phyloP scores from a whole-genome alignment of 2,888 invertebrate species.

The Acanthosepion pharaonis region DNA sequence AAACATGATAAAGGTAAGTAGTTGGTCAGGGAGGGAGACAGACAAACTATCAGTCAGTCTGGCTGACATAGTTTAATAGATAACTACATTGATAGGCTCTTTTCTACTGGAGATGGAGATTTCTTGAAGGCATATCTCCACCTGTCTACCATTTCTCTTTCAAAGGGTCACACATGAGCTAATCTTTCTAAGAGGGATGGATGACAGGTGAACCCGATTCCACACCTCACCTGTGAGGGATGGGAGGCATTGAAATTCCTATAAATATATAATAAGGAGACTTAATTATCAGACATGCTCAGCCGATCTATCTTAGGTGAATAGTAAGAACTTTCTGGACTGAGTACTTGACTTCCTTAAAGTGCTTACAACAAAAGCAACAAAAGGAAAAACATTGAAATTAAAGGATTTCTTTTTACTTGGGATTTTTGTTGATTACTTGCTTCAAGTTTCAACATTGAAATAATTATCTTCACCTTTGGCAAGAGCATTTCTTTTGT shows the following conservation, averaged over 20 bases:
- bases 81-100: too few relatives aligned
- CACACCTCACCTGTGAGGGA: not conserved
- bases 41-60: not conserved
- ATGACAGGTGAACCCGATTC: slow-evolving; percentile 10
- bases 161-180: slow-evolving; percentile 22
- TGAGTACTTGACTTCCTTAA: too few relatives aligned
- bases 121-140: not conserved
- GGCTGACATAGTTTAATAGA: not conserved
- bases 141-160: not conserved
- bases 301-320: not conserved
- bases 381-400: too few relatives aligned
- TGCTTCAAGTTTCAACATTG: not conserved
- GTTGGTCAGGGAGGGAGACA: not conserved
- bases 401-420: not conserved
- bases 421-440: not conserved
- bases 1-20: slow-evolving; percentile 5
- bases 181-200: not conserved
- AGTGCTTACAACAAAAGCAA: not conserved
- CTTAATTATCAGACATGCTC: not conserved
- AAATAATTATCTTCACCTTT: not conserved
- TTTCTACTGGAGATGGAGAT: not conserved
- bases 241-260: not conserved
- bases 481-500: too few relatives aligned
- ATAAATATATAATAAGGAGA: not conserved
- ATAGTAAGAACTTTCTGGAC: too few relatives aligned